Evolutionary conservation across 2,888 invertebrate species (phyloP).

Genomic region (Rhimphoctona megacephalus): DNA sequence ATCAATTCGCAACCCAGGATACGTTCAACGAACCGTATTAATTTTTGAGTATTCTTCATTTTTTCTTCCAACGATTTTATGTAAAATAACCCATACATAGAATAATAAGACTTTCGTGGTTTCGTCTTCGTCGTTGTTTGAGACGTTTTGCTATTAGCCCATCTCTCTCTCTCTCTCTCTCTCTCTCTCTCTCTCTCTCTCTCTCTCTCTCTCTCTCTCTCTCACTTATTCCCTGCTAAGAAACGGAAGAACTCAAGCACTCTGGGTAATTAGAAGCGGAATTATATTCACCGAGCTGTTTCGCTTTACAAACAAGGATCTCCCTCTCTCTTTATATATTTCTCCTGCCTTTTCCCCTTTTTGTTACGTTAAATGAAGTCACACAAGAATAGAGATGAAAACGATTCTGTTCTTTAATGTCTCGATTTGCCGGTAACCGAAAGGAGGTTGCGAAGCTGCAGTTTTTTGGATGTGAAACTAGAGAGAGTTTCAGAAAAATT

Average conservation of each 20-base stretch:
- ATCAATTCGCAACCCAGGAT: not conserved
- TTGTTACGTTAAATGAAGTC: slow-evolving; percentile 79
- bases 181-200: slow-evolving; percentile 18
- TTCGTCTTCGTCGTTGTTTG: slow-evolving; percentile 81
- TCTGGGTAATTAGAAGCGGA: slow-evolving; percentile 83
- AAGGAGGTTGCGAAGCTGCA: not conserved
- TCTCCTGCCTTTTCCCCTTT: not conserved
- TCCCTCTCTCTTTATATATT: slow-evolving; percentile 8
- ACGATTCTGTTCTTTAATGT: slow-evolving; percentile 70
- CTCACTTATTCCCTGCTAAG: slow-evolving; percentile 55
- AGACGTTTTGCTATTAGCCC: slow-evolving; percentile 71
- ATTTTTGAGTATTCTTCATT: not conserved
- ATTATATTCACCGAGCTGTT: slow-evolving; percentile 83
- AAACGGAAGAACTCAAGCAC: slow-evolving; percentile 82
- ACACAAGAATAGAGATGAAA: slow-evolving; percentile 58
- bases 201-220: slow-evolving; percentile 2
- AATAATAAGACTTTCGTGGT: slow-evolving; percentile 63
- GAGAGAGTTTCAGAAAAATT: not conserved
- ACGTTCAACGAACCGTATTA: not conserved
- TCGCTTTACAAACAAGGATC: slow-evolving; percentile 83
- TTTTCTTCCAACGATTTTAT: not conserved
- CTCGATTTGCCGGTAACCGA: slow-evolving; percentile 45
- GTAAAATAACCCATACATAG: slow-evolving; percentile 29
- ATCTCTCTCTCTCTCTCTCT: slow-evolving; percentile 23
- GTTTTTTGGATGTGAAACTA: not conserved